These are phyloP conservation scores for Sinelater perroti DNA, from an alignment of 2,888 invertebrate species.

Conservation along the genomic window DNA sequence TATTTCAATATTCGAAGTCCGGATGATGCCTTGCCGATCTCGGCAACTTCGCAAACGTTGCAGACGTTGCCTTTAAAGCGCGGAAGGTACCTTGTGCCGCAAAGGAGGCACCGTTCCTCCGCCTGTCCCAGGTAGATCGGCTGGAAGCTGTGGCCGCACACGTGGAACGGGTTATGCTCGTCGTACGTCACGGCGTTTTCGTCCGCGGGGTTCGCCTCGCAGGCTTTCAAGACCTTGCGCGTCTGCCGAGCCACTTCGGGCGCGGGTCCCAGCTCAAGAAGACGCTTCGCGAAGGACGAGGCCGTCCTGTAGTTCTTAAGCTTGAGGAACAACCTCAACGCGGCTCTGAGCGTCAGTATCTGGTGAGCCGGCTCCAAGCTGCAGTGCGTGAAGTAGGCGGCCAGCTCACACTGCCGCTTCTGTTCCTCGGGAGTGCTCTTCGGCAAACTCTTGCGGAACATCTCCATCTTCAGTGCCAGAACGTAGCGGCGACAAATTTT, in stretches of 20 bases:
- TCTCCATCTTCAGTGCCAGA: conserved; percentile 91
- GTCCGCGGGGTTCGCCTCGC: conserved; percentile 90
- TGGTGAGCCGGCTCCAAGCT: conserved; percentile 96
- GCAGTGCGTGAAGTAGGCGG: conserved; percentile 99
- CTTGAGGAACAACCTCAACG: conserved; percentile 97
- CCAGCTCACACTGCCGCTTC: conserved; percentile 95
- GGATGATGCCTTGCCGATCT: conserved; percentile 74
- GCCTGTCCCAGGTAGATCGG: conserved; percentile 97
- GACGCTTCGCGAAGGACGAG: conserved; percentile 89
- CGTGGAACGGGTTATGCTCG: conserved; percentile 96
- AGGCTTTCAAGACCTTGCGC: conserved; percentile 91
- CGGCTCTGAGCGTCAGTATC: conserved; percentile 92
- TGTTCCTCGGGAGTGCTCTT: conserved; percentile 87
- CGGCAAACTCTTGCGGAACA: conserved; percentile 84
- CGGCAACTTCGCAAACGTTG: conserved; percentile 85
- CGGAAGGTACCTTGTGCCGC: conserved; percentile 86
- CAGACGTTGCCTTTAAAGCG: conserved; percentile 88
- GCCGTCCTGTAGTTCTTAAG: conserved; percentile 96
- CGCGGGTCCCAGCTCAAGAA: conserved; percentile 92
- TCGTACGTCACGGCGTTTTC: conserved; percentile 91
- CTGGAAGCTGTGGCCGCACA: conserved; percentile 91
- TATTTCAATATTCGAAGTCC: not conserved
- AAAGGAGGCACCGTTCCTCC: conserved; percentile 92
- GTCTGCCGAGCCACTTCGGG: conserved; percentile 94
- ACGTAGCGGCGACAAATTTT: conserved; percentile 94